Evolutionary conservation across 2,113 vertebrate genomes (phyloP), one percentile per base, ranked within the genome.

Genomic region (Cavia porcellus): DNA sequence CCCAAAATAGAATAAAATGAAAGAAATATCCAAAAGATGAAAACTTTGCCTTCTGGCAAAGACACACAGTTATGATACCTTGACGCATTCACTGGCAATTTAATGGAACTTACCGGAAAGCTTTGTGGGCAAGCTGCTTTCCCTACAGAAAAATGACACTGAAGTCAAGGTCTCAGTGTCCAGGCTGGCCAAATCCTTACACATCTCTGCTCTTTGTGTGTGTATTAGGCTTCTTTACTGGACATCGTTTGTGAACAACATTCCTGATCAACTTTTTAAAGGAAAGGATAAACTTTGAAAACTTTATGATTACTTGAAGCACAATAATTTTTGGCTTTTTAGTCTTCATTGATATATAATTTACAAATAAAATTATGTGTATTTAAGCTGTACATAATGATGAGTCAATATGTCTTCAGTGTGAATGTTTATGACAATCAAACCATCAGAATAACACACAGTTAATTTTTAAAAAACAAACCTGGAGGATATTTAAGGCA

Each of bases 131-230:
- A 80, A 80, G 32, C 55, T 90, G 28, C 38, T 17, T 38, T 72
- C 25, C 5, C 10, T 32, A 30, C 38, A 52, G 2, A 24, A 45
- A 62, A 74, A 66, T 35, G 35, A 30, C 57, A 19, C 8, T 42
- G 24, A 3, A n/a, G 4, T 45, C 32, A 35, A 77, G 32, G 30
- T 9, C 24, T 0, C 8, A 12, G 17, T 8, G 3, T 4, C 3
- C 7, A 24, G 52, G 17, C 2, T 1, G 42, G 11, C 32, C 80
- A 47, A 14, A 5, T 17, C 20, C 45, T 77, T 47, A 6, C 7
- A 7, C 32, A 8, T 15, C 30, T 47, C 52, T 80, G 1, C 8
- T 2, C 89, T 75, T 22, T 14, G 5, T 13, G 38, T 14, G 5
- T 13, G 38, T 7, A 4, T 61, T 24, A 7, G 7, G 22, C 2